These are phyloP conservation scores for Drosophila persimilis DNA, from an alignment of 1,140 invertebrate genomes.

Conservation along the genomic window DNA sequence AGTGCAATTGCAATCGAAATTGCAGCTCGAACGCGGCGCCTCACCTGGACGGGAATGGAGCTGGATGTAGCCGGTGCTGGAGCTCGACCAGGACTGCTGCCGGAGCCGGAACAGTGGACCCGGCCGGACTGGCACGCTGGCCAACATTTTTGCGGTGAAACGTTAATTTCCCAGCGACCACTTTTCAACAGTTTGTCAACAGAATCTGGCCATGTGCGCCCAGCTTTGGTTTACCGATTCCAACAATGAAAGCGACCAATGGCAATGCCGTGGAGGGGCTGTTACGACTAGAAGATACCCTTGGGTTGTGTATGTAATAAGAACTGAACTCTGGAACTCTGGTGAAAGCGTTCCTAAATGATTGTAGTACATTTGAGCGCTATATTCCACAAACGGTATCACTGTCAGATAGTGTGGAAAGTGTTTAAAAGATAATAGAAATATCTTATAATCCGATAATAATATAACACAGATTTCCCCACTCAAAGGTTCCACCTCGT, in stretches of 20 bases:
- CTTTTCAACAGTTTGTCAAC: conserved; percentile 78
- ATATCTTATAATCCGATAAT: no score
- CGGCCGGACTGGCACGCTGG: conserved; percentile 16
- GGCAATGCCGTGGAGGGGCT: neutral
- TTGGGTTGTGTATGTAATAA: no score
- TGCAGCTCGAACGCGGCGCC: conserved; percentile 45
- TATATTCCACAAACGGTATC: no score
- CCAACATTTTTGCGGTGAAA: conserved; percentile 76
- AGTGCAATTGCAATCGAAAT: conserved; percentile 68
- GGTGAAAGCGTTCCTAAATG: no score
- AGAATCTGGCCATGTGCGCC: conserved; percentile 37
- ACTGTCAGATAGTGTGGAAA: no score
- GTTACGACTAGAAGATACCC: conserved; percentile 8
- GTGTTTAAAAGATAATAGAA: no score
- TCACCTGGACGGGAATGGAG: neutral
- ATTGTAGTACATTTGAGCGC: no score
- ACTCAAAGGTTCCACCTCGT: no score
- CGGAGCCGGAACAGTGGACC: neutral
- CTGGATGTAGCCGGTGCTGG: conserved; percentile 5
- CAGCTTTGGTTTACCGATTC: conserved; percentile 48
- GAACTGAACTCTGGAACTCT: no score
- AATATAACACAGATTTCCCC: no score
- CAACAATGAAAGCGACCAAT: conserved; percentile 35
- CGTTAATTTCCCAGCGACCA: conserved; percentile 77
- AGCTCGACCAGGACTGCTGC: conserved; percentile 2